Base-by-base conservation (phyloP, 2,797 vertebrate species). In the Cryptoprocta ferox region DNA sequence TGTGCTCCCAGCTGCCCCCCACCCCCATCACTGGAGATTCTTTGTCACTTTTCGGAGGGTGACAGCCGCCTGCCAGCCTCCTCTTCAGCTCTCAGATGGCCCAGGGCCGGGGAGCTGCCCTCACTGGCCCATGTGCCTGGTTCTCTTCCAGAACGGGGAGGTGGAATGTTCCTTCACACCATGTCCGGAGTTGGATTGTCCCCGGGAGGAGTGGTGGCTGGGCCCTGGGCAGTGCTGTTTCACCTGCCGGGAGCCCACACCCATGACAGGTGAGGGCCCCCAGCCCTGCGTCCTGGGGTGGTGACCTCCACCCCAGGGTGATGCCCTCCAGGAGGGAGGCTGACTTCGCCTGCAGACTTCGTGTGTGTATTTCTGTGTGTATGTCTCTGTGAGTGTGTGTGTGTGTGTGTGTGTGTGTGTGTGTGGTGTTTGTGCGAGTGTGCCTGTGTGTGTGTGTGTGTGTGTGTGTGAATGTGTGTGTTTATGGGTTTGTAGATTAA, bases 161-260 rank as follows among this genome's bases (percentile, higher is more conserved):
- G 99, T 99, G 59, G 98, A 98, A 70, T 99, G 99, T 70, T 99
- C 98, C 93, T 99, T 99, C 61, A 91, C 97, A 5, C 99, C 99
- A 0, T 99, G 99, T 79, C 99, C 99, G 0, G 79, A 92, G 14
- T 97, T 99, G 92, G 98, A 98, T 6, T 99, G 99, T 30, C 98
- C 99, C 12, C 98, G 98, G 11, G 98, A 99, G n/a, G 98, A 99
- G 86, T 98, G 97, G 98, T 98, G 98, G 71, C 97, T 99, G 96
- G 95, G 98, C 18, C 98, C 98, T 0, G 98, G 98, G 18, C 98
- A 99, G 88, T 99, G 99, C 96, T 99, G 99, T 95, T 98, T 98
- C 96, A 97, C 91, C 89, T 99, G 99, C 92, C 96, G 97, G 93
- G 98, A 99, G 56, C 97, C 98, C 75, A 90, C 79, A 0, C 97